These are phyloP conservation scores for Corythornis madagascariensis DNA, from an alignment of 2,113 vertebrate species.

Conservation along the genomic window DNA sequence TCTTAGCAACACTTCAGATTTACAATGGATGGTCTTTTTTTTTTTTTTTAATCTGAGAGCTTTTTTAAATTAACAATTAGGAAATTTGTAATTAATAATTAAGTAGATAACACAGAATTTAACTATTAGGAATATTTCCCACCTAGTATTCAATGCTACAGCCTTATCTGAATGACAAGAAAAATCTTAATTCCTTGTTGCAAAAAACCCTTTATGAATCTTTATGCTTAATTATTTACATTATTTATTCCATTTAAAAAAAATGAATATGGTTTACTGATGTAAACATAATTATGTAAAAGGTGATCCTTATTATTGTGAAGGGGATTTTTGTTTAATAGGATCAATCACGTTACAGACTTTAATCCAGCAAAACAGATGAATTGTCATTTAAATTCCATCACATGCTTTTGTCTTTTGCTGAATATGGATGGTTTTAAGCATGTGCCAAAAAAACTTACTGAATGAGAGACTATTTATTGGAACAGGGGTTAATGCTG, in stretches of 20 bases:
- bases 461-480: slow-evolving; percentile 1
- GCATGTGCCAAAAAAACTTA: background rate
- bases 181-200: background rate
- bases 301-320: background rate
- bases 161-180: background rate
- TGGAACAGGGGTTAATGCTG: slow-evolving; percentile 48
- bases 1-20: background rate
- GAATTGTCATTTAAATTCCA: slow-evolving; percentile 18
- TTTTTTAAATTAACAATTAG: background rate
- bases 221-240: background rate
- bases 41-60: too few species aligned
- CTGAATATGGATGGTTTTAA: slow-evolving; percentile 33
- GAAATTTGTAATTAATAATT: background rate
- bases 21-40: too few species aligned
- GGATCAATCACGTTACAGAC: background rate
- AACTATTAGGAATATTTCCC: background rate
- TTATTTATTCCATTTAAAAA: background rate
- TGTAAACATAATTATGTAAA: background rate
- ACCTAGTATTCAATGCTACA: background rate
- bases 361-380: background rate
- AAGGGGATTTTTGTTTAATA: background rate
- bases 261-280: background rate
- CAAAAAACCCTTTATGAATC: background rate
- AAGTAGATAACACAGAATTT: background rate
- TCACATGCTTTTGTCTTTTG: slow-evolving; percentile 16